Evolutionary conservation across 2,113 vertebrate species (phyloP).

Genomic region (Coptodon rendalli): DNA sequence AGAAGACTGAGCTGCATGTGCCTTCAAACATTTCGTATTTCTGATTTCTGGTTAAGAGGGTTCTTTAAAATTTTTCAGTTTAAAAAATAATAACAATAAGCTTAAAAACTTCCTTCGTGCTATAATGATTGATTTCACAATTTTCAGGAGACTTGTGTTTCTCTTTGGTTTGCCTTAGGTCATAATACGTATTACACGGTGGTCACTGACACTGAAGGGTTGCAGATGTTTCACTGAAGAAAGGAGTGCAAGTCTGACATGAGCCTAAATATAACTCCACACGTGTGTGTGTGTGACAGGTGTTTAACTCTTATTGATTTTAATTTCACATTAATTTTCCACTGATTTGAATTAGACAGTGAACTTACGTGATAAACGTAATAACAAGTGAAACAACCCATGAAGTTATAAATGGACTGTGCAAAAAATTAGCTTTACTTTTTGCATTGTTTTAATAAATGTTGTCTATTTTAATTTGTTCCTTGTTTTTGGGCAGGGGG

Average conservation of each 20-base stretch:
- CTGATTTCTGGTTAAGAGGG: not conserved
- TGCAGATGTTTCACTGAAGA: not conserved
- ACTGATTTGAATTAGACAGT: not conserved
- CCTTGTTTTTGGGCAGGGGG: not conserved
- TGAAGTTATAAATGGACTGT: not conserved
- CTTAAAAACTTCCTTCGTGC: not conserved
- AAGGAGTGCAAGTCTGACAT: not conserved
- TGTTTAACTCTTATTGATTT: not conserved
- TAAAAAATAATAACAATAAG: not conserved
- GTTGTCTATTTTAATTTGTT: not conserved
- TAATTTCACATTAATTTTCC: not conserved
- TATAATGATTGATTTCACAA: not conserved
- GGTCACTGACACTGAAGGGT: not conserved
- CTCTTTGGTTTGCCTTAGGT: not conserved
- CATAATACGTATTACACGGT: not conserved
- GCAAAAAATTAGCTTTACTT: not conserved
- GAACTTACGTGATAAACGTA: not conserved
- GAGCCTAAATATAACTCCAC: not conserved
- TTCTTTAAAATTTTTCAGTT: not conserved
- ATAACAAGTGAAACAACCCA: not conserved
- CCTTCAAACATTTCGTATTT: not conserved
- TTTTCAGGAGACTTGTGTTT: not conserved
- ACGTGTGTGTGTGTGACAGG: not conserved
- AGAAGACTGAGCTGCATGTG: not conserved
- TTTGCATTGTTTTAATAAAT: not conserved